Evolutionary conservation across 2,888 invertebrate genomes (phyloP).

Genomic region (Coelogynopora nodosa): DNA sequence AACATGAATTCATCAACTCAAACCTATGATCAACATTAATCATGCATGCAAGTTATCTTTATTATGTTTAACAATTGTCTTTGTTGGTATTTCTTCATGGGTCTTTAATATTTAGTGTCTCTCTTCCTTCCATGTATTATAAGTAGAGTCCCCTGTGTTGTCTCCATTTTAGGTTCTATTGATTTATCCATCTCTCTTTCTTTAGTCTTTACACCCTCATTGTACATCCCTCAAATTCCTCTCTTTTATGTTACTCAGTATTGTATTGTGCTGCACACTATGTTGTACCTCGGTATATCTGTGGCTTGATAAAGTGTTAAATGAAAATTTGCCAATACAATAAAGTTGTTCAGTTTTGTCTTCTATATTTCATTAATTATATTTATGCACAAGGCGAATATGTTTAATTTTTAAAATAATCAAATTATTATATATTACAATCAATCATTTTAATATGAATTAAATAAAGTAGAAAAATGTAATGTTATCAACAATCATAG

Average conservation of each 20-base stretch:
- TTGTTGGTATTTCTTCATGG: background rate
- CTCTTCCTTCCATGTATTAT: background rate
- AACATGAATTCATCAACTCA: background rate
- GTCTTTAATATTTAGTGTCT: background rate
- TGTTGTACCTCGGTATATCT: background rate
- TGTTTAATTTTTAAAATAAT: no score
- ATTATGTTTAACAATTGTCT: background rate
- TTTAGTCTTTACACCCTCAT: background rate
- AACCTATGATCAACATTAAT: background rate
- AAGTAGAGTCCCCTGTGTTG: background rate
- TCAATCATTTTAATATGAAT: no score
- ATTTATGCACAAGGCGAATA: no score
- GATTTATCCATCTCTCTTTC: background rate
- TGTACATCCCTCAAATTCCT: no score
- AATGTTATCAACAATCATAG: no score
- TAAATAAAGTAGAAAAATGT: no score
- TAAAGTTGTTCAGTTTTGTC: background rate
- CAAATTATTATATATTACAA: no score
- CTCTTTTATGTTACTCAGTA: background rate
- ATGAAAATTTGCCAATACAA: background rate
- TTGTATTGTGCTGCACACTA: background rate
- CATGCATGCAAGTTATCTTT: background rate
- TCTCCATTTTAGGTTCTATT: background rate
- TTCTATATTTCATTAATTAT: background rate
- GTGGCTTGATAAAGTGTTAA: background rate